Conservation (phyloP, 1,140 invertebrate species). For the Papilio aristodemus region DNA sequence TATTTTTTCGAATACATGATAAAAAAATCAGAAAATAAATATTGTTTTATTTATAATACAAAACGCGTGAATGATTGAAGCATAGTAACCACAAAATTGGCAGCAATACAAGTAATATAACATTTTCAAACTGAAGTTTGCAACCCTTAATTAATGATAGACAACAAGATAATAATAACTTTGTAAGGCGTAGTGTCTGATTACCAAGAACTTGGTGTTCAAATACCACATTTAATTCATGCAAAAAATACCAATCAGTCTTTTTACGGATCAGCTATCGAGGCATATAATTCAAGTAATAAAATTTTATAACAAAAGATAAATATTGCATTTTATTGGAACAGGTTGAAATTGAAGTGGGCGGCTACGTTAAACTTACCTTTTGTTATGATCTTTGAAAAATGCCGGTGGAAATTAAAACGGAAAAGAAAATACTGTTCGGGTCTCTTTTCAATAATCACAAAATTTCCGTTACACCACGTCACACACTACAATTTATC, state of each 20-base stretch:
- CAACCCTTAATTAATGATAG: slow-evolving; percentile 14
- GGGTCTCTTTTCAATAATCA: slow-evolving; percentile 44
- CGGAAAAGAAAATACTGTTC: slow-evolving; percentile 29
- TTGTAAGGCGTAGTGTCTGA: slow-evolving; percentile 65
- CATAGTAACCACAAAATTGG: background rate
- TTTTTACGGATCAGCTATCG: background rate
- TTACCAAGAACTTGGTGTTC: slow-evolving; percentile 51
- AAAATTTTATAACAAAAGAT: slow-evolving; percentile 27
- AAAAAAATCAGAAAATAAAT: too few species aligned
- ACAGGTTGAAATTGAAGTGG: slow-evolving; percentile 62
- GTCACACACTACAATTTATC: slow-evolving; percentile 66
- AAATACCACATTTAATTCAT: slow-evolving; percentile 38
- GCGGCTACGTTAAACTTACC: slow-evolving; percentile 64
- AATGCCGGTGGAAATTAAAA: slow-evolving; percentile 9
- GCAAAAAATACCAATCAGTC: slow-evolving; percentile 31
- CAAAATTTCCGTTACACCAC: slow-evolving; percentile 65
- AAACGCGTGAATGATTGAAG: background rate
- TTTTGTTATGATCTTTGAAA: slow-evolving; percentile 39
- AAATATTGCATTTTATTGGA: slow-evolving; percentile 54
- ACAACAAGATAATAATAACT: slow-evolving; percentile 66
- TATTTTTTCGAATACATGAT: too few species aligned
- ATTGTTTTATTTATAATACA: background rate
- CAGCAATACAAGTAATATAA: background rate
- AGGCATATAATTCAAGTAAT: slow-evolving; percentile 4
- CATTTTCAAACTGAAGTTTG: background rate